A percentile compares a stretch with the other conserved stretches of the same genome.
phyloP scores from a whole-genome alignment of 2,888 invertebrate species.

The Thecocarcelia acutangulata region DNA sequence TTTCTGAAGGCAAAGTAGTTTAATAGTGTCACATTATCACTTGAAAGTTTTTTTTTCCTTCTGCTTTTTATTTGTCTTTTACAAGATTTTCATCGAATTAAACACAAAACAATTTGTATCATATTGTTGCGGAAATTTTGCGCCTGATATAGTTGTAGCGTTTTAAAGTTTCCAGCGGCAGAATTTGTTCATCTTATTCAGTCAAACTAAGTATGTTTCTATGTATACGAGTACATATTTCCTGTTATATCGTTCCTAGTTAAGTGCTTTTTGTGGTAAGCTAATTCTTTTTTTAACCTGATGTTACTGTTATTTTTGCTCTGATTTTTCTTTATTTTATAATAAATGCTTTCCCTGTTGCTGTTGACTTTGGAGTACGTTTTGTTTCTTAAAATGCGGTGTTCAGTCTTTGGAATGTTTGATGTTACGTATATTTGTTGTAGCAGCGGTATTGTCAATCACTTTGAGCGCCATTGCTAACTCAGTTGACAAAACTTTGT shows the following conservation, averaged over 20 bases:
- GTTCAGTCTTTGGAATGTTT: neutral
- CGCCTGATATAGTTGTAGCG: conserved; percentile 22
- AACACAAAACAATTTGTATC: conserved; percentile 34
- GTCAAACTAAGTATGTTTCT: neutral
- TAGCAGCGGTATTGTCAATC: too few relatives aligned
- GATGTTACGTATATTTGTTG: too few relatives aligned
- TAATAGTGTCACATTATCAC: conserved; percentile 10
- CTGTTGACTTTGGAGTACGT: conserved; percentile 22
- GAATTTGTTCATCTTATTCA: neutral
- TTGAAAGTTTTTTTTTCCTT: conserved; percentile 7
- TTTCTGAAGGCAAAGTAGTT: too few relatives aligned
- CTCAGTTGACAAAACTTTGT: too few relatives aligned
- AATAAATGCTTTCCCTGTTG: conserved; percentile 9
- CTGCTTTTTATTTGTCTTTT: neutral
- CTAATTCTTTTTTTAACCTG: conserved; percentile 26
- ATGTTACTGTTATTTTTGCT: conserved; percentile 13
- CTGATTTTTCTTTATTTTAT: conserved; percentile 18
- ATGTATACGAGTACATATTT: neutral
- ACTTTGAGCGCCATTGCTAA: too few relatives aligned
- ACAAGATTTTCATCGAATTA: neutral
- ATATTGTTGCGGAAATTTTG: conserved; percentile 27
- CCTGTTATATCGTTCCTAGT: conserved; percentile 44
- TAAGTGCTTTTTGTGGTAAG: conserved; percentile 67
- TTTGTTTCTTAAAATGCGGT: neutral
- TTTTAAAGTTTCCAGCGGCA: neutral